Conservation (phyloP, 2,797 vertebrate species). For the Gephyroberyx darwinii region DNA sequence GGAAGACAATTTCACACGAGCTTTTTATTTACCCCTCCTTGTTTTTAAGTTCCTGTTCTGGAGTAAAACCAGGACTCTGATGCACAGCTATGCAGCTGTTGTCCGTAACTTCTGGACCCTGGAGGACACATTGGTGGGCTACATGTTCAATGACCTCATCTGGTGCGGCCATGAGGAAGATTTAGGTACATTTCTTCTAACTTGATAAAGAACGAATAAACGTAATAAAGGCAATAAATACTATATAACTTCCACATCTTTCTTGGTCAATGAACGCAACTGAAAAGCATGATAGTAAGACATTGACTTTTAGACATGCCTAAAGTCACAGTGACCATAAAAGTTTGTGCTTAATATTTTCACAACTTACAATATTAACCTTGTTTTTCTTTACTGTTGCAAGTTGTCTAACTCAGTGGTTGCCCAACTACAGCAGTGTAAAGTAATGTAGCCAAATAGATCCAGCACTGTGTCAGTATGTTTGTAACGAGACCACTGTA, state of each 20-base stretch:
- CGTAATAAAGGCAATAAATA: neutral
- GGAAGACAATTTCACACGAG: too few relatives aligned
- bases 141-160: slow-evolving; percentile 84
- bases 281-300: neutral
- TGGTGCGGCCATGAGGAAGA: slow-evolving; percentile 79
- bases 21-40: neutral
- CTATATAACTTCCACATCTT: too few relatives aligned
- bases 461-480: too few relatives aligned
- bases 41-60: slow-evolving; percentile 80
- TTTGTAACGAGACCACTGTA: too few relatives aligned
- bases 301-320: neutral
- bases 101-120: slow-evolving; percentile 79
- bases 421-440: neutral
- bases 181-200: slow-evolving; percentile 57
- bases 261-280: too few relatives aligned
- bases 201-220: neutral
- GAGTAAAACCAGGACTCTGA: slow-evolving; percentile 81
- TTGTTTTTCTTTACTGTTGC: neutral
- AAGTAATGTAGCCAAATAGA: neutral
- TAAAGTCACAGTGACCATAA: neutral
- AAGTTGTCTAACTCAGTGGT: neutral
- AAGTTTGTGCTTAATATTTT: neutral
- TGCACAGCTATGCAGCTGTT: slow-evolving; percentile 76
- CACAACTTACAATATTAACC: neutral
- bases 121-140: slow-evolving; percentile 83